Evolutionary conservation across 2,113 vertebrate species (phyloP), one percentile per base, ranked within the genome.

Genomic region (Sitta europaea): DNA sequence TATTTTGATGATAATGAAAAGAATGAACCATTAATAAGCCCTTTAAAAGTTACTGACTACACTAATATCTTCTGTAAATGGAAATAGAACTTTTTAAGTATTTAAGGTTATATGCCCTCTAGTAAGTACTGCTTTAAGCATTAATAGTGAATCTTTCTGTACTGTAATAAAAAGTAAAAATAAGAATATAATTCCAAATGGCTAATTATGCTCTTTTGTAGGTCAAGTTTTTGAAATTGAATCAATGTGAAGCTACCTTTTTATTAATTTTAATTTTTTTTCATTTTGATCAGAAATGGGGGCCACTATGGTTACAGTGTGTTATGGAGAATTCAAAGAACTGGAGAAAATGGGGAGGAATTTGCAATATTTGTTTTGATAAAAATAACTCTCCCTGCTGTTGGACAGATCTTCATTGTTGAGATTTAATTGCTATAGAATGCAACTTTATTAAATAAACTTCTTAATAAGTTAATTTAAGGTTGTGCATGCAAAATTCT

Each of bases 11-110:
- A 97, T 92, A 90, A 67, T 95, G 81, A 67, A 94, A 95, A 97
- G 95, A 79, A 80, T 53, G 86, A 97, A 94, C 95, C 94, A 98
- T 98, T 98, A 98, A 97, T 66, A 95, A 97, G 92, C 71, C 92
- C 95, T 97, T 96, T 98, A 98, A 98, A 98, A 98, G 98, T 96
- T 77, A 81, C 92, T 94, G 96, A 92, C 61, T 88, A 91, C 95
- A 94, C 70, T 96, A 97, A 97, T 97, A 95, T 77, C 79, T 90
- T 86, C 95, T 96, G 94, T 96, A 98, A 98, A 97, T 98, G 97
- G 94, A 94, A 97, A 95, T 40, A 86, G 92, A 94, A 92, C 96
- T 96, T 98, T 95, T 97, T 88, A 93, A 96, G 94, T 96, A 67
- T 97, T 92, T 87, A 95, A 97, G 93, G 96, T 96, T 97, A 97